Evolutionary conservation across 2,113 vertebrate genomes (phyloP).

Genomic region (Terrapene triunguis): DNA sequence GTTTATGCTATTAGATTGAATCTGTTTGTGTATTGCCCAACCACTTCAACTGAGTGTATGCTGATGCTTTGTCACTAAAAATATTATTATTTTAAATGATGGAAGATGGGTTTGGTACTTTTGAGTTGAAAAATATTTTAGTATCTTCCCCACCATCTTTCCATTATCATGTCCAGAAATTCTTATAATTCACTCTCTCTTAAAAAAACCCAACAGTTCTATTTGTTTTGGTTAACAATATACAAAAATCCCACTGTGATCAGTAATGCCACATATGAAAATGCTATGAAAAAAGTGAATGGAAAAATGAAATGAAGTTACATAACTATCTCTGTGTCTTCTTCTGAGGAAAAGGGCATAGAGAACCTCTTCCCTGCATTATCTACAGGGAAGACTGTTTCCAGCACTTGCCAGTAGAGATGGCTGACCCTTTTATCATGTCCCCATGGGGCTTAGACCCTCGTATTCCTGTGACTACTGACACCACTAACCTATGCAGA

Average conservation of each 20-base stretch:
- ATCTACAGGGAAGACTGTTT: not conserved
- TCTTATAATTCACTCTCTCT: not conserved
- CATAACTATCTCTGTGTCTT: too few relatives aligned
- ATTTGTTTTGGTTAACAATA: not conserved
- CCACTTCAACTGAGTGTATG: not conserved
- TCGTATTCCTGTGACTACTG: not conserved
- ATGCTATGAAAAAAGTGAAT: not conserved
- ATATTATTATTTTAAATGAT: not conserved
- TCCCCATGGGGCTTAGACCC: not conserved
- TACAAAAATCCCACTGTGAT: not conserved
- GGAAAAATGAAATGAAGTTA: not conserved
- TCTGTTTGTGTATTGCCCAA: not conserved
- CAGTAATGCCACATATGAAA: not conserved
- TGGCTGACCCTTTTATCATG: not conserved
- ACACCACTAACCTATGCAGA: not conserved
- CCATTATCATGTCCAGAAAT: not conserved
- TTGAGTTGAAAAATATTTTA: not conserved
- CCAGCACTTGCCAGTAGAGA: not conserved
- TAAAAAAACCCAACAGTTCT: not conserved
- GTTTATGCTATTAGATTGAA: not conserved
- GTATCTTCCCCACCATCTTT: not conserved
- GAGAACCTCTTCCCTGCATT: not conserved
- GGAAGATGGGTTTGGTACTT: fast-evolving
- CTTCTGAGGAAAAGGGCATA: not conserved
- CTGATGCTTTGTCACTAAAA: not conserved